A percentile compares a stretch with the other conserved stretches of the same genome.
Conservation (phyloP, 2,797 vertebrate genomes). For the Channallabes apus region DNA sequence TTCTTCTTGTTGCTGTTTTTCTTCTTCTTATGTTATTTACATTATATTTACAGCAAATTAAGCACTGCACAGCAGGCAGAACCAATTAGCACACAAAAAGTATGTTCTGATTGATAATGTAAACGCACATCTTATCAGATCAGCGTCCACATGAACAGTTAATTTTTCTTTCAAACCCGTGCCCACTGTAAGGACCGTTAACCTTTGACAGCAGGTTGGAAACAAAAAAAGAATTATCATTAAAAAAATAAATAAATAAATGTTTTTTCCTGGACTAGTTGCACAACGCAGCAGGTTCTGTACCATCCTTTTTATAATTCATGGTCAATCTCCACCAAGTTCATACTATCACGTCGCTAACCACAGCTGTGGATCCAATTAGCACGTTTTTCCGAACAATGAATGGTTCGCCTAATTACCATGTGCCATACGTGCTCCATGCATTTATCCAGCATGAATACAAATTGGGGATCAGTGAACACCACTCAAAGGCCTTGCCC, state of each 20-base stretch:
- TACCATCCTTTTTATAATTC: background rate
- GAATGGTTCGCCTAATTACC: slow-evolving; percentile 16
- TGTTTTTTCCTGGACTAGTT: no score
- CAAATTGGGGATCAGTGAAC: slow-evolving; percentile 79
- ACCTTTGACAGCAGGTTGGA: background rate
- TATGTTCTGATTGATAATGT: no score
- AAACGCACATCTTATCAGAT: no score
- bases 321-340: background rate
- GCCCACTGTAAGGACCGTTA: background rate
- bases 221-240: background rate
- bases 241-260: background rate
- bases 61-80: no score
- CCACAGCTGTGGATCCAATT: background rate
- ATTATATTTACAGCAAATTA: no score
- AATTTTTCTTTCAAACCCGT: background rate
- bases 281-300: background rate
- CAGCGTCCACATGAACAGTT: no score
- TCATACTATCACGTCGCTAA: background rate
- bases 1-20: no score
- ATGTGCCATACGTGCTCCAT: slow-evolving; percentile 50
- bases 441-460: slow-evolving; percentile 72
- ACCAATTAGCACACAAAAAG: no score
- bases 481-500: slow-evolving; percentile 69
- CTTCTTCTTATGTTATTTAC: no score
- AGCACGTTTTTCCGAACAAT: background rate